phyloP scores from a whole-genome alignment of 2,797 vertebrate genomes.

The Tokudaia tokunoshimensis region DNA sequence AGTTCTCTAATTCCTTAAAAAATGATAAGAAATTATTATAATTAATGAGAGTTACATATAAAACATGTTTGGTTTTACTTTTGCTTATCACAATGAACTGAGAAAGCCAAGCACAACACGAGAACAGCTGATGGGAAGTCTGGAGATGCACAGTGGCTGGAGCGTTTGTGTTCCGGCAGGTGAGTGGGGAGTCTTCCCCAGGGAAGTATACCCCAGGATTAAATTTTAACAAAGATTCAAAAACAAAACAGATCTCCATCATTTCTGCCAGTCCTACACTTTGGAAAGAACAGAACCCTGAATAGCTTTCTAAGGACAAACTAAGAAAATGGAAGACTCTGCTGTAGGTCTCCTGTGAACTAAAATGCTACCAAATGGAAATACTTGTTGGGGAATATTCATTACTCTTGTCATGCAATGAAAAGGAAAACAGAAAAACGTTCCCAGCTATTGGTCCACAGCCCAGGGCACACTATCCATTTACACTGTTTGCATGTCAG shows the following conservation, averaged over 20 bases:
- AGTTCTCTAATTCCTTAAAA: background rate
- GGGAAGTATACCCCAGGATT: background rate
- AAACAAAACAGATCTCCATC: background rate
- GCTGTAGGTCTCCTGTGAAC: background rate
- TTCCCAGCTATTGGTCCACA: background rate
- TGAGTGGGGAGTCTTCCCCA: background rate
- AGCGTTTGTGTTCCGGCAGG: background rate
- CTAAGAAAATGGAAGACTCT: background rate
- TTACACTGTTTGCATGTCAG: background rate
- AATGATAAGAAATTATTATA: constrained; percentile 30
- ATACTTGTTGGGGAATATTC: background rate
- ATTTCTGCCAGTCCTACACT: background rate
- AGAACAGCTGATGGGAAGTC: background rate
- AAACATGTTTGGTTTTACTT: constrained; percentile 2
- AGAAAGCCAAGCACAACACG: background rate
- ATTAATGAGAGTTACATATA: background rate
- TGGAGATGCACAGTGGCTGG: background rate
- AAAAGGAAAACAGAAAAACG: constrained; percentile 14
- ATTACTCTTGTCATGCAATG: background rate
- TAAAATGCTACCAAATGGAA: constrained; percentile 36
- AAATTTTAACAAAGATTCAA: constrained; percentile 50
- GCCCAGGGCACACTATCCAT: background rate
- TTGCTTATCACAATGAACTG: constrained; percentile 14
- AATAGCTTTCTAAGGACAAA: constrained; percentile 29
- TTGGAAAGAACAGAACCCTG: background rate